Base-by-base conservation (phyloP, 2,888 invertebrate genomes). In the Ryuthela nishihirai region DNA sequence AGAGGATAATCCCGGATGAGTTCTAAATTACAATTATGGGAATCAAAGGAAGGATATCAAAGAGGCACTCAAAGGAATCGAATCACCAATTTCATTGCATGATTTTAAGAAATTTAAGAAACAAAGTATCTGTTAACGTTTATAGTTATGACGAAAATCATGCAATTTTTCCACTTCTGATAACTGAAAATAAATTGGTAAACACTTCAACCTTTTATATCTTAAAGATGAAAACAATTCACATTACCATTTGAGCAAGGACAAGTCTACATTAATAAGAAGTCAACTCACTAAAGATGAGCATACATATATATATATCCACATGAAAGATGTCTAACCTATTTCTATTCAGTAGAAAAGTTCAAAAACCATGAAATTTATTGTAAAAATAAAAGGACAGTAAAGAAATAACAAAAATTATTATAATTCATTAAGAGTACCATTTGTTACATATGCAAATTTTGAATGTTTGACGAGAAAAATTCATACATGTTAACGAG, bases 401-500 rank as follows among this genome's bases (percentile, higher is more conserved):
- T n/a, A 5, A 4, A 25, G 2, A 39, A 23, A 15, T 34, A 12
- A 25, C 9, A 4, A 25, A 17, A 21, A 48, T 17, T 25, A 29
- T 26, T 12, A 24, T 10, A 40, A 41, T 4, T 20, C 17, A 12
- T 26, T 15, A 26, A 18, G n/a, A 21, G 21, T 41, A 29, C 15
- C 20, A 41, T 49, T 21, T 6, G 29, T 17, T 25, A 41, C 15
- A 26, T 49, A 32, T 20, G 24, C 41, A 9, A 32, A 49, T 26
- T 49, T 49, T 29, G 41, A 42, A 32, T 40, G 41, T 21, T 29
- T 41, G 3, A 21, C 6, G 10, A 25, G 21, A 25, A 43, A 43
- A 4, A 17, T 29, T 3, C 12, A 15, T 18, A 32, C 21, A 6
- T 12, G 32, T 38, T 9, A 41, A 25, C 41, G 41, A n/a, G 21